Conservation (phyloP, 1,140 invertebrate species). For the Ganaspis sp. region DNA sequence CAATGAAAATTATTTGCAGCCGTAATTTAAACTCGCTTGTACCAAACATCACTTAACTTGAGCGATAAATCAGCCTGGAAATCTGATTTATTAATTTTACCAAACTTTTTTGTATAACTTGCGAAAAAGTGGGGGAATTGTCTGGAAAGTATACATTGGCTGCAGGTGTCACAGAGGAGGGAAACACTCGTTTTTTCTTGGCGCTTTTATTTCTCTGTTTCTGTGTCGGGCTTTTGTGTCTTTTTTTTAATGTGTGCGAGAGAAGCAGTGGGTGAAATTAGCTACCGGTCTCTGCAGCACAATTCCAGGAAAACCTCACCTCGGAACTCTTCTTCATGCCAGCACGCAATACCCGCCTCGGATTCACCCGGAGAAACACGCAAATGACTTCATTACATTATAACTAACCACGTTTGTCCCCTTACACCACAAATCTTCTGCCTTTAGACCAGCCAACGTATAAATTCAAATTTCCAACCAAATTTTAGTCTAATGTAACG, state of each 20-base stretch:
- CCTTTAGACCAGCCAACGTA: neutral
- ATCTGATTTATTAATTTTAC: slow-evolving; percentile 25
- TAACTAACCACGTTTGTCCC: slow-evolving; percentile 51
- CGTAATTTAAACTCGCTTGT: neutral
- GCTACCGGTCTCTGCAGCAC: slow-evolving; percentile 53
- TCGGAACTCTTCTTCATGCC: slow-evolving; percentile 40
- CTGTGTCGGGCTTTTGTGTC: slow-evolving; percentile 51
- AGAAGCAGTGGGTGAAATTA: slow-evolving; percentile 68
- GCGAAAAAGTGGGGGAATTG: neutral
- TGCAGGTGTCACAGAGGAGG: slow-evolving; percentile 48
- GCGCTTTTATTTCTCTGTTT: slow-evolving; percentile 50
- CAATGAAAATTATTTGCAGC: neutral
- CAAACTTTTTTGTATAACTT: neutral
- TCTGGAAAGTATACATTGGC: slow-evolving; percentile 41
- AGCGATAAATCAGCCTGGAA: neutral
- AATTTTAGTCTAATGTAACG: too few species aligned
- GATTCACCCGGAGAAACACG: slow-evolving; percentile 64
- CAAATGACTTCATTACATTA: slow-evolving; percentile 69
- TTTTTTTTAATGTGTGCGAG: slow-evolving; percentile 61
- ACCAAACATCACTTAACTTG: slow-evolving; percentile 1
- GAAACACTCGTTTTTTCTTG: slow-evolving; percentile 42
- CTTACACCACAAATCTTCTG: slow-evolving; percentile 20
- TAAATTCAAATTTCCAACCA: neutral
- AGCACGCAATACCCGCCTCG: slow-evolving; percentile 48
- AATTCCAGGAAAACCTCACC: slow-evolving; percentile 28